Percentiles rank a stretch among this genome's conserved stretches.
These are phyloP conservation scores for Lasioglossum figueresi DNA, from an alignment of 2,888 invertebrate species.

Conservation along the genomic window DNA sequence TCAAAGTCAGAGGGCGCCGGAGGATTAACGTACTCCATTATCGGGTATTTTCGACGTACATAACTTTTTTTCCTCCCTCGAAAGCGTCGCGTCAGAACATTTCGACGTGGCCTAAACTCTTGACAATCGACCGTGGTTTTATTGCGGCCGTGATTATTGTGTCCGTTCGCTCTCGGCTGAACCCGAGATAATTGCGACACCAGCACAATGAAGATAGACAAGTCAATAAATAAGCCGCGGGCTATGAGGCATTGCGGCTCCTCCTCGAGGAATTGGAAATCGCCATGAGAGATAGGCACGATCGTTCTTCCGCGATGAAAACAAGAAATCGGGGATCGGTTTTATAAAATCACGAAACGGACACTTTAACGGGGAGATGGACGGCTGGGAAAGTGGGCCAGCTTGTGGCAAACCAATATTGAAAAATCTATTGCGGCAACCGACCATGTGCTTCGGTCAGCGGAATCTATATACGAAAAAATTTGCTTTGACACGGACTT, in stretches of 20 bases:
- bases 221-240: not conserved
- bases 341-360: constrained; percentile 28
- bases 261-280: not conserved
- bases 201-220: not conserved
- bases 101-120: constrained; percentile 27
- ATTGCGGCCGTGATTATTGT: constrained; percentile 33
- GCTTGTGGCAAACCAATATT: constrained; percentile 22
- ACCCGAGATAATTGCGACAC: constrained; percentile 35
- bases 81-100: constrained; percentile 34
- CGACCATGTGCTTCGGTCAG: not conserved
- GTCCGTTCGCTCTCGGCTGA: constrained; percentile 33
- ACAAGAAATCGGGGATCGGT: not conserved
- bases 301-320: not conserved
- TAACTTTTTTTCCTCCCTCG: constrained; percentile 26
- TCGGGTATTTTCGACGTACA: constrained; percentile 37
- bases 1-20: constrained; percentile 26
- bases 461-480: not conserved
- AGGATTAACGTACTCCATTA: constrained; percentile 25
- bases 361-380: constrained; percentile 4
- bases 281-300: not conserved
- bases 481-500: constrained; percentile 7
- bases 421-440: constrained; percentile 18
- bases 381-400: constrained; percentile 13
- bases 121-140: constrained; percentile 40
- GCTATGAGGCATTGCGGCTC: not conserved